Conservation (phyloP, 2,888 invertebrate genomes). For the Lomographa bimaculata region DNA sequence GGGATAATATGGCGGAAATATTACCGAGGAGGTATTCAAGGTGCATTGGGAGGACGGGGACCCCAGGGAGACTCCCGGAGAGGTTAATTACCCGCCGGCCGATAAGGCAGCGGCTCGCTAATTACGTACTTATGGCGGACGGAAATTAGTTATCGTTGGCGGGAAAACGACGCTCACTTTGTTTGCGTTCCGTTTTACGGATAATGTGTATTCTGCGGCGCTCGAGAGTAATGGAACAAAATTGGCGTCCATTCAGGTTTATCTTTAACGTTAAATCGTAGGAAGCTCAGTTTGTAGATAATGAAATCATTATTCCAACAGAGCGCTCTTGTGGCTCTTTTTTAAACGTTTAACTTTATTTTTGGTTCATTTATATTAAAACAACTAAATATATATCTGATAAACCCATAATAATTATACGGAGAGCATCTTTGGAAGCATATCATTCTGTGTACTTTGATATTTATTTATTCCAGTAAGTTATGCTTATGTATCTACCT, state of each 20-base stretch:
- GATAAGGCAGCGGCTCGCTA: constrained; percentile 83
- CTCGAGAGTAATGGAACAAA: constrained; percentile 78
- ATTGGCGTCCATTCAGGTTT: constrained; percentile 77
- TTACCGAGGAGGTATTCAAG: constrained; percentile 80
- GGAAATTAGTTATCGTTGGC: constrained; percentile 83
- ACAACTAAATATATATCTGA: constrained; percentile 27
- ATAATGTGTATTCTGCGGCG: constrained; percentile 75
- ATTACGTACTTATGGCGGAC: constrained; percentile 83
- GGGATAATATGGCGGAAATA: constrained; percentile 82
- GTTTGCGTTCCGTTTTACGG: constrained; percentile 82
- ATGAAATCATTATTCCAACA: constrained; percentile 76
- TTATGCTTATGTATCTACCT: constrained; percentile 35
- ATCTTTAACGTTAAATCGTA: constrained; percentile 69
- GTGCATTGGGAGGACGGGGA: constrained; percentile 59
- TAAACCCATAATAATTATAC: constrained; percentile 23
- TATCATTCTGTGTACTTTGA: constrained; percentile 26
- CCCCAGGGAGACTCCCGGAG: constrained; percentile 58
- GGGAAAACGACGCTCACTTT: constrained; percentile 80
- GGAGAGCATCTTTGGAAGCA: constrained; percentile 17
- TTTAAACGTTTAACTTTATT: constrained; percentile 79
- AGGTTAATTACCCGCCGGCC: constrained; percentile 83
- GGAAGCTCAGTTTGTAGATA: constrained; percentile 61
- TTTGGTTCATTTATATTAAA: constrained; percentile 59
- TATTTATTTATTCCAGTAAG: constrained; percentile 31
- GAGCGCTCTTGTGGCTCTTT: constrained; percentile 58